Base-by-base conservation (phyloP, 2,113 vertebrate genomes). In the Indicator maculatus region DNA sequence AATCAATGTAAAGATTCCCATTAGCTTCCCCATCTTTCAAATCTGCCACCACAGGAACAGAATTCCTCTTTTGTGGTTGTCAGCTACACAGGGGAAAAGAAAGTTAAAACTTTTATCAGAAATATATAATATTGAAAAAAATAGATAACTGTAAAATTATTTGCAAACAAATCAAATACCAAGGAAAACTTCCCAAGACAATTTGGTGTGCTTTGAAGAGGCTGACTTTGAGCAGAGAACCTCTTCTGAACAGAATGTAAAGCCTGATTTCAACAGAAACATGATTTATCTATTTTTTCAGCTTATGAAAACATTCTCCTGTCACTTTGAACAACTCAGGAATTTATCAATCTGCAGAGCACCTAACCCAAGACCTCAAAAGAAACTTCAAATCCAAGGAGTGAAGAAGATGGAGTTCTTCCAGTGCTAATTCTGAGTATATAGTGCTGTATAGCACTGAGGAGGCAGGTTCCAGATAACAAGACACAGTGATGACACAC, bases 81-180 rank as follows among this genome's bases (percentile, higher is more conserved):
- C 75, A 90, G 79, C 36, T 77, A 41, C 5, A 10, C 31, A 41
- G 73, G 39, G 27, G 86, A 95, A 77, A 80, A 38, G 92, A 65
- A 44, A 1, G 6, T 24, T 70, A 75, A 82, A 81, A 90, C 14
- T 24, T 81, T 47, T 31, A 38, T 71, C 55, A 81, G 92, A 90
- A 81, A 69, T 45, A 79, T 65, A n/a, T 41, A 52, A 58, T 63
- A 41, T 16, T 13, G 18, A 78, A 70, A 72, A 94, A 47, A 47
- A 24, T 26, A 66, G 2, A 41, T 76, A 83, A 64, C 33, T 69
- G 33, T 36, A 36, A 61, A 86, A 84, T 61, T 60, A 77, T 7
- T 30, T 86, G 85, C n/a, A 91, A 93, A 61, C 55, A 92, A 91
- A 77, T 58, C 65, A 86, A 89, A 91, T 88, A 77, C 5, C 9